Percentiles rank a stretch among this genome's conserved stretches.
These are phyloP conservation scores for Pollenia labialis DNA, from an alignment of 2,888 invertebrate species.

Conservation along the genomic window DNA sequence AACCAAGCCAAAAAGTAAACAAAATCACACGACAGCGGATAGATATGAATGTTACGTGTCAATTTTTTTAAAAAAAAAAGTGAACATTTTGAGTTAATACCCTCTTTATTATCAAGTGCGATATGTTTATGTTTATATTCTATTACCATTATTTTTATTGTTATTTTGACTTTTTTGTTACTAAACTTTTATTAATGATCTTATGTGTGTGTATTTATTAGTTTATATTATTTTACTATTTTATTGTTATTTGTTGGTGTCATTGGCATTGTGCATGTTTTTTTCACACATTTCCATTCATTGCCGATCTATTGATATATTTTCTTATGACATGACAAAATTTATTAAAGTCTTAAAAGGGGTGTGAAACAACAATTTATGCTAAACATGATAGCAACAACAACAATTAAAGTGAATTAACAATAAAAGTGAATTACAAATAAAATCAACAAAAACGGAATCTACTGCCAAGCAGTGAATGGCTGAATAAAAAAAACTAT, in stretches of 20 bases:
- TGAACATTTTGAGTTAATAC: no score
- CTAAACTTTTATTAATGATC: neutral
- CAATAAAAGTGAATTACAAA: slow-evolving; percentile 1
- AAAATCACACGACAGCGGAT: no score
- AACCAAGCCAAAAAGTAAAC: no score
- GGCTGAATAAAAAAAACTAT: slow-evolving; percentile 80
- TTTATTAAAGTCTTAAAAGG: slow-evolving; percentile 54
- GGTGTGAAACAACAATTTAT: slow-evolving; percentile 61
- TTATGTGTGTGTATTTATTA: slow-evolving; percentile 7
- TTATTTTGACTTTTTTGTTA: slow-evolving; percentile 2
- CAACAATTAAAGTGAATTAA: neutral
- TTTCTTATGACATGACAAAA: slow-evolving; percentile 53
- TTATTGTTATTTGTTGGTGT: slow-evolving; percentile 32
- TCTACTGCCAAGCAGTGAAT: slow-evolving; percentile 78
- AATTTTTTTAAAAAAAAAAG: no score
- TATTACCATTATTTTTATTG: neutral
- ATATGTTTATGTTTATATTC: neutral
- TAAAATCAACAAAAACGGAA: slow-evolving; percentile 19
- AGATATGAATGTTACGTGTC: no score
- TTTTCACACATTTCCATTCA: slow-evolving; percentile 9
- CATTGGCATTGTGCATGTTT: neutral
- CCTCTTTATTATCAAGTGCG: no score
- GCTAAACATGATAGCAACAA: slow-evolving; percentile 38
- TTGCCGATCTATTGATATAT: slow-evolving; percentile 26
- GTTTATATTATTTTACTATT: slow-evolving; percentile 18